Percentiles rank a stretch among this genome's conserved stretches.
phyloP scores from a whole-genome alignment of 2,888 invertebrate genomes.

The Chrysolina haemoptera region DNA sequence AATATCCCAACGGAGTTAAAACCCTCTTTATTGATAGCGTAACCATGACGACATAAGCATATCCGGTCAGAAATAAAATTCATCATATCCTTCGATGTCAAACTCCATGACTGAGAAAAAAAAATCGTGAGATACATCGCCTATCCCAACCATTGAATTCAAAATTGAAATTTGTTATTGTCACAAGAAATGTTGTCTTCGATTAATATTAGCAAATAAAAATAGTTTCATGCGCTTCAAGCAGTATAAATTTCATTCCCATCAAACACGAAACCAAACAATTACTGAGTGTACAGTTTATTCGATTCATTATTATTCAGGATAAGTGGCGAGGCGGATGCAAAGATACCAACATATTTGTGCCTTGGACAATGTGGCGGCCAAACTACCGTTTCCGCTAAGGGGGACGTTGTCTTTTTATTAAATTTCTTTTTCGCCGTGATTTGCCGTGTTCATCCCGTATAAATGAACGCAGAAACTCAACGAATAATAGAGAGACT shows the following conservation, averaged over 20 bases:
- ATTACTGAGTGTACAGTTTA: slow-evolving; percentile 36
- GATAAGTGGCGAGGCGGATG: slow-evolving; percentile 62
- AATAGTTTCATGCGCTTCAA: slow-evolving; percentile 9
- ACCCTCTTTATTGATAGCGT: no score
- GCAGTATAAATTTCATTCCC: slow-evolving; percentile 31
- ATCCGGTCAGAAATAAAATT: no score
- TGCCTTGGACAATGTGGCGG: slow-evolving; percentile 64
- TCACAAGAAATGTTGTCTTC: background rate
- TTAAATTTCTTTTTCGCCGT: slow-evolving; percentile 6
- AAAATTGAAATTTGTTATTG: no score
- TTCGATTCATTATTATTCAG: slow-evolving; percentile 62
- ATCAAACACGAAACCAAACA: slow-evolving; percentile 31
- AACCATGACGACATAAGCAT: no score
- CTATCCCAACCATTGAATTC: no score
- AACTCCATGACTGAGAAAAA: no score
- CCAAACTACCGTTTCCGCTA: slow-evolving; percentile 58
- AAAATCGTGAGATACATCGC: no score
- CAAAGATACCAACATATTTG: slow-evolving; percentile 64
- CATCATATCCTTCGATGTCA: no score
- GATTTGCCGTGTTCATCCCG: slow-evolving; percentile 6
- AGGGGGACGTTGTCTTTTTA: slow-evolving; percentile 17
- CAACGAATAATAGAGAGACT: no score
- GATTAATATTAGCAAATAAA: slow-evolving; percentile 3
- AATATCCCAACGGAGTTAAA: no score
- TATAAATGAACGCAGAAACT: background rate